Percentiles rank a stretch among this genome's conserved stretches.
Conservation (phyloP, 2,113 vertebrate species). For the Ivindomyrus marchei region DNA sequence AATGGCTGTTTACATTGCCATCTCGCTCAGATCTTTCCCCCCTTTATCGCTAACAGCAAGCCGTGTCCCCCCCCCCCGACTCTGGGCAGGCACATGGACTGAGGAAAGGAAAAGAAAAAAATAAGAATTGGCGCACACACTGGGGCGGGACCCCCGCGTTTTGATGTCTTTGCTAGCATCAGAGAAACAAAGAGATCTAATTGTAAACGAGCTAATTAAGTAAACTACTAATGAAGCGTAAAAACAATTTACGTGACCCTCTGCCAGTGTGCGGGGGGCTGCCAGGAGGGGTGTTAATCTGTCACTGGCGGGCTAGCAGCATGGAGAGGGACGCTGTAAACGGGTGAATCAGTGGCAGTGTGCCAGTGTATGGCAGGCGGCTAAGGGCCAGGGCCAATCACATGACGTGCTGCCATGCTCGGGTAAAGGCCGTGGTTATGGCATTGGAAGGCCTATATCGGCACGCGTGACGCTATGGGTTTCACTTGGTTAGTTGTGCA, state of each 20-base stretch:
- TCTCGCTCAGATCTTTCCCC: constrained; percentile 37
- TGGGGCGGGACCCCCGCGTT: constrained; percentile 41
- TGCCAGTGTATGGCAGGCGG: not conserved
- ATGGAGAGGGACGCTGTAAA: constrained; percentile 46
- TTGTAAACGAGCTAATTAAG: constrained; percentile 84
- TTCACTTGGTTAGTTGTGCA: not conserved
- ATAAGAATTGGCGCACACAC: constrained; percentile 16
- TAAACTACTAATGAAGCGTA: constrained; percentile 77
- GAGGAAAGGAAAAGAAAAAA: constrained; percentile 27
- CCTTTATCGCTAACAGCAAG: constrained; percentile 35
- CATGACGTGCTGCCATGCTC: not conserved
- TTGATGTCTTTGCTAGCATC: constrained; percentile 80
- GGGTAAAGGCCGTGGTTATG: not conserved
- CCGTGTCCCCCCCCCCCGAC: constrained; percentile 29
- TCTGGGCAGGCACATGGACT: constrained; percentile 40
- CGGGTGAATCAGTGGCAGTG: not conserved
- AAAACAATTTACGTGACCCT: constrained; percentile 82
- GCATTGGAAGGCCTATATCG: not conserved
- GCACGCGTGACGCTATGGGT: not conserved
- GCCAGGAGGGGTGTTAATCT: constrained; percentile 65
- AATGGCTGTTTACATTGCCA: constrained; percentile 46
- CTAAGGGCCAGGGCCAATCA: not conserved
- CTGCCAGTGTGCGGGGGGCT: constrained; percentile 45
- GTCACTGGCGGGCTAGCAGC: constrained; percentile 60
- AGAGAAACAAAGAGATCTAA: constrained; percentile 76